phyloP scores from a whole-genome alignment of 2,113 vertebrate species.

The Leiothrix lutea region DNA sequence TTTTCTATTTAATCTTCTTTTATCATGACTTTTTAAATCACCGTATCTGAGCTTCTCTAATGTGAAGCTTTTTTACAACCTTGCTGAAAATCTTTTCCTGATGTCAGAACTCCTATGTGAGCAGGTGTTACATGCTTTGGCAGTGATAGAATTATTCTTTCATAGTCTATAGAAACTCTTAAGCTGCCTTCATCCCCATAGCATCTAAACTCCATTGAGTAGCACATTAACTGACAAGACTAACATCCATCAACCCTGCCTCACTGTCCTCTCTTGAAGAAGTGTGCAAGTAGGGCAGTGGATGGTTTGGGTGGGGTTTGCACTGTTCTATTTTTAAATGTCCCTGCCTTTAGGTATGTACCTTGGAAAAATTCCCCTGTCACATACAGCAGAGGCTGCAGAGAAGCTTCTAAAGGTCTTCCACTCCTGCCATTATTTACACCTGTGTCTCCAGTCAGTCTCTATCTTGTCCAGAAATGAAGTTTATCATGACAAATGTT shows the following conservation, averaged over 20 bases:
- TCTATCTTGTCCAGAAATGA: neutral
- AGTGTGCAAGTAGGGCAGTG: neutral
- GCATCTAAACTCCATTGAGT: conserved; percentile 12
- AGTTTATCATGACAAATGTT: neutral
- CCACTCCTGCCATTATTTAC: neutral
- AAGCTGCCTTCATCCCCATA: conserved; percentile 3
- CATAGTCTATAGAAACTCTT: conserved; percentile 30
- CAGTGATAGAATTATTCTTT: conserved; percentile 35
- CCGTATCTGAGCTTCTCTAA: neutral
- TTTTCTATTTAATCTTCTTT: neutral
- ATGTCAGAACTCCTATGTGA: neutral
- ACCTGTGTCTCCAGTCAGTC: neutral
- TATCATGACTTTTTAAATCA: neutral
- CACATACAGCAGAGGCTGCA: neutral
- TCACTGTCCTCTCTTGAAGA: neutral
- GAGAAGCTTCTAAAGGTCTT: neutral
- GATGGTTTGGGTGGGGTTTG: neutral
- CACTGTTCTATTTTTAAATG: neutral
- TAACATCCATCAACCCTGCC: conserved; percentile 26
- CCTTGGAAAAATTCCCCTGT: neutral
- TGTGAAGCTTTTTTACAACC: neutral
- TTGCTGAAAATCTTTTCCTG: neutral
- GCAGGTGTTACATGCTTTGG: neutral
- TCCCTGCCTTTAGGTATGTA: neutral
- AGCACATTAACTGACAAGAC: conserved; percentile 27